Base-by-base conservation (phyloP, 2,888 invertebrate species). In the Spodoptera picta region DNA sequence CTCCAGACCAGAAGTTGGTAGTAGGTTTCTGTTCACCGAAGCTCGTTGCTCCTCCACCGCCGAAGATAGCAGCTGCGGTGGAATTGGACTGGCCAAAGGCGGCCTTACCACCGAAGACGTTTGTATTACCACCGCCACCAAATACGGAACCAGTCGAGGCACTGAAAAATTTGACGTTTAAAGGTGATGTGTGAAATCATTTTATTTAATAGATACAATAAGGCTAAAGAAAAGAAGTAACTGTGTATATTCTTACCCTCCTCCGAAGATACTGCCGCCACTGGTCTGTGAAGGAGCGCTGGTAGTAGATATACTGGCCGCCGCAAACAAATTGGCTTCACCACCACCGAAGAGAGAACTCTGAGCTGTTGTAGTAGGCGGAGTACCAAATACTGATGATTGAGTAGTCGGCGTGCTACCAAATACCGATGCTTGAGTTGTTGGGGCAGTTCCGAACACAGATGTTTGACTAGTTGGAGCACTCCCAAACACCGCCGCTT, bases 301-400 rank as follows among this genome's bases (percentile, higher is more conserved):
- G 0, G 92, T 92, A 0, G 94, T 91, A 0, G 94, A 93, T 76
- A 95, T 95, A 74, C 89, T 93, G 12, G 93, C 92, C 0, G 92
- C 83, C 1, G 93, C 92, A 75, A 95, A 95, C 71, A 95, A 66
- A 77, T 84, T 92, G 1, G 83, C 68, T 73, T 91, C 90, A 36
- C 82, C 84, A 12, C 87, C 85, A 45, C 91, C 89, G 72, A 92
- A 90, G 42, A 92, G 71, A 3, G 93, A 93, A 2, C 87, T 82
- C 56, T 87, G 87, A 0, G 87, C 67, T 4, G 88, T 87, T 1
- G 90, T 81, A 0, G 88, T 78, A 0, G 91, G 84, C 43, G 85
- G 77, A 2, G 83, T 69, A 12, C 86, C 87, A 43, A 87, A 87
- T n/a, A 86, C 76, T 1, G 82, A 83, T 1, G 71, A 41, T 60